Evolutionary conservation across 2,888 invertebrate genomes (phyloP), one percentile per base, ranked within the genome.

Genomic region (Oeneis ivallda): DNA sequence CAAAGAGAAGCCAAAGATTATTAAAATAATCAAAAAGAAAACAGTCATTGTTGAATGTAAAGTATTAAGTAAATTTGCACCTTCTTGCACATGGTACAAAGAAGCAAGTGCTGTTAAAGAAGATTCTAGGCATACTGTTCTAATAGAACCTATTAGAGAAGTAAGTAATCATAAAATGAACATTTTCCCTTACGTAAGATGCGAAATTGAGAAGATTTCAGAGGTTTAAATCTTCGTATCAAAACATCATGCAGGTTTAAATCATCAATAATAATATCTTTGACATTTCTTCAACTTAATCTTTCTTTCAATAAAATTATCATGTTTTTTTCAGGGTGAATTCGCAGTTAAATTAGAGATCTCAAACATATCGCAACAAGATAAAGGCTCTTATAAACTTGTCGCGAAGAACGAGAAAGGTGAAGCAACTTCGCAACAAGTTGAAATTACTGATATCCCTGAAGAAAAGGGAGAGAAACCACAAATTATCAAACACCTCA

Each of bases 371-470:
- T 94, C 95, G 70, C 94, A 95, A 80, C 89, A 90, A 19, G 98
- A 98, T 84, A 97, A 96, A 86, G 98, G 98, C 72, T 93, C 95
- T 66, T 98, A 98, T 86, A 98, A 97, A 87, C 91, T 98, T 75
- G 94, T 98, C 7, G 98, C 98, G 32, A 97, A 96, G 83, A 98
- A 98, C 83, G 97, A 97, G 77, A 98, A 98, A 85, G 98, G 98
- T 71, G 97, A 98, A 86, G 97, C 97, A 13, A 95, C 95, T 13
- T 98, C 98, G 34, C 97, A 97, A 85, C 93, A 95, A 66, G 97
- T 98, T 4, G 96, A 97, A 83, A 95, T 98, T 61, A 94, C 95
- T 58, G 97, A 97, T 72, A 94, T 97, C 74, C 96, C 96, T 1
- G 95, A 95, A 74, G 94, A 94, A 70, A 95, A 96, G 84, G 94